Percentiles rank a stretch among this genome's conserved stretches.
Conservation (phyloP, 2,797 vertebrate species). For the Sebastes oblongus region DNA sequence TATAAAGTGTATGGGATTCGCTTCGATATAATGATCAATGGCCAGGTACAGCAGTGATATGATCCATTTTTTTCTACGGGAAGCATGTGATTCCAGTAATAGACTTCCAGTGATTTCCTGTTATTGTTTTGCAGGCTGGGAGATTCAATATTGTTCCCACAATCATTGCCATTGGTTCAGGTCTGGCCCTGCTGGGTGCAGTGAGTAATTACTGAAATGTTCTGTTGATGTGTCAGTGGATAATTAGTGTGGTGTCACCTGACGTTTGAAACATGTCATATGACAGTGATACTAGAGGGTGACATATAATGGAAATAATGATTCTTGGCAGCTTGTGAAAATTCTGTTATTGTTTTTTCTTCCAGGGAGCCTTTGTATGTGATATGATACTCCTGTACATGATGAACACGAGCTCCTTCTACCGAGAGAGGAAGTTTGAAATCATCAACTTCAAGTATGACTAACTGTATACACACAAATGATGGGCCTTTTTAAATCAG, state of each 20-base stretch:
- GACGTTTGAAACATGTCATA: not conserved
- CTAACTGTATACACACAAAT: not conserved
- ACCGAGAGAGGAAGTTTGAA: constrained; percentile 94
- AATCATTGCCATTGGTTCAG: constrained; percentile 92
- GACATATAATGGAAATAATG: not conserved
- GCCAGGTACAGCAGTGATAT: constrained; percentile 83
- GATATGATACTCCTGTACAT: constrained; percentile 95
- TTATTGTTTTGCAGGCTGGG: constrained; percentile 87
- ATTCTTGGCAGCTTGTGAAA: not conserved
- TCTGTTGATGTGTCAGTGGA: not conserved
- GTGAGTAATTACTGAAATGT: constrained; percentile 83
- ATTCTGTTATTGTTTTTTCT: constrained; percentile 28
- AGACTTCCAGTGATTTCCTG: constrained; percentile 2
- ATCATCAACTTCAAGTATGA: constrained; percentile 91
- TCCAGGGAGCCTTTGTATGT: constrained; percentile 92
- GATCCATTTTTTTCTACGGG: not conserved
- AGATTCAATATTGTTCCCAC: constrained; percentile 96
- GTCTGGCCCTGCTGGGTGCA: constrained; percentile 90
- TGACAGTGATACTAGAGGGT: not conserved
- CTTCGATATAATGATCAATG: constrained; percentile 94
- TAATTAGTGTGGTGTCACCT: not conserved
- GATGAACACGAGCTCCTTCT: constrained; percentile 93
- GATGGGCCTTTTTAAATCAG: not conserved
- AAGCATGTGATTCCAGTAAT: not conserved
- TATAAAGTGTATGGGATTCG: constrained; percentile 96